A percentile compares a stretch with the other conserved stretches of the same genome.
phyloP scores from a whole-genome alignment of 2,797 vertebrate species.

The Muraenolepis orangiensis region DNA sequence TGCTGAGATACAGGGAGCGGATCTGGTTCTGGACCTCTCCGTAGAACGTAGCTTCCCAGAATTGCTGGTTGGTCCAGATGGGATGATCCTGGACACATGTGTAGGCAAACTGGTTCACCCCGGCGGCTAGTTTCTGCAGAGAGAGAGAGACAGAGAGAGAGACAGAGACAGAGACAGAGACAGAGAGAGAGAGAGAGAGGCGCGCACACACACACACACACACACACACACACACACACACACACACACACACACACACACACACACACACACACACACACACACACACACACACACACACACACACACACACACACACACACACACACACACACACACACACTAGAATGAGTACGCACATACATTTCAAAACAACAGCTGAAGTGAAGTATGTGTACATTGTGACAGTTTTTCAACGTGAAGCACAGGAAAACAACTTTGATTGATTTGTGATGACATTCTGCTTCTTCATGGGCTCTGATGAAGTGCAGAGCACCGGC shows the following conservation, averaged over 20 bases:
- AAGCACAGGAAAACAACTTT: not conserved
- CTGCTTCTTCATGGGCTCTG: constrained; percentile 50
- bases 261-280: too few relatives aligned
- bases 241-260: too few relatives aligned
- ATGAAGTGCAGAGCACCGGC: constrained; percentile 57
- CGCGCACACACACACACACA: too few relatives aligned
- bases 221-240: too few relatives aligned
- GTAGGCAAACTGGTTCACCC: constrained; percentile 96
- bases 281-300: too few relatives aligned
- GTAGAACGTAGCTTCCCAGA: constrained; percentile 98
- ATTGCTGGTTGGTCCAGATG: constrained; percentile 96
- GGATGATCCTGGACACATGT: constrained; percentile 97
- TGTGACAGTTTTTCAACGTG: not conserved
- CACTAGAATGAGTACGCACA: not conserved
- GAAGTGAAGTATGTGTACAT: not conserved
- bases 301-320: too few relatives aligned
- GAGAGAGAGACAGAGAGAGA: too few relatives aligned
- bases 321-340: not conserved
- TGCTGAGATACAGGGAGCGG: constrained; percentile 86
- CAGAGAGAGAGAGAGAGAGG: too few relatives aligned
- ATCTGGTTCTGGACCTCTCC: constrained; percentile 94
- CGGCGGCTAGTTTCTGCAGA: constrained; percentile 88
- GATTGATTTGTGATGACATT: not conserved
- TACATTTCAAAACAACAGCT: not conserved
- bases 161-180: too few relatives aligned